Evolutionary conservation across 1,140 invertebrate genomes (phyloP).

Genomic region (Diorhabda sublineata): DNA sequence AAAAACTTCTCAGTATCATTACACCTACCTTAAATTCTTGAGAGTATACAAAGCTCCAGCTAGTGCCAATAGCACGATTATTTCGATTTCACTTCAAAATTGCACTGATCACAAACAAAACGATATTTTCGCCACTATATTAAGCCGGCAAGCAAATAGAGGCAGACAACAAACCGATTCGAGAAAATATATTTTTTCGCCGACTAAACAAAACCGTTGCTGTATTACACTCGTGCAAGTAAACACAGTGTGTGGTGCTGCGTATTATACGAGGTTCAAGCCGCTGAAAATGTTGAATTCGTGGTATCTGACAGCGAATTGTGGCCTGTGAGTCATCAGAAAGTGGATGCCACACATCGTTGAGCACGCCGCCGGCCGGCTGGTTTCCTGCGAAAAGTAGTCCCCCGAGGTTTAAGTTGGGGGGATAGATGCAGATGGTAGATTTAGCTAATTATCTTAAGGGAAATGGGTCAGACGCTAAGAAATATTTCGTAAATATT

Average conservation of each 20-base stretch:
- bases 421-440: not conserved
- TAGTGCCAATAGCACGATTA: too few species aligned
- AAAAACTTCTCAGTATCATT: too few species aligned
- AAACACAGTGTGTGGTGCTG: not conserved
- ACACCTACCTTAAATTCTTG: too few species aligned
- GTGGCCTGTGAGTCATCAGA: slow-evolving; percentile 1
- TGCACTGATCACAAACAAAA: not conserved
- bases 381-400: not conserved
- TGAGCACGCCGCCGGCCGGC: slow-evolving; percentile 1
- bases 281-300: not conserved
- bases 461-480: too few species aligned
- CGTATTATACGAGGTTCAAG: slow-evolving; percentile 1
- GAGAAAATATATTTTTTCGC: not conserved
- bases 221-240: not conserved
- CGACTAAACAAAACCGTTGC: not conserved
- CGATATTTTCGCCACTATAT: not conserved
- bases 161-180: not conserved
- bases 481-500: too few species aligned
- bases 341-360: not conserved
- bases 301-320: not conserved
- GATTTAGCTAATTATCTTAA: not conserved
- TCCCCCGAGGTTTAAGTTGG: not conserved
- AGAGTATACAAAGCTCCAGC: too few species aligned
- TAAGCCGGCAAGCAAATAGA: too few species aligned
- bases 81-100: not conserved